Conservation (phyloP, 2,888 invertebrate species). For the Abscondita cerata region DNA sequence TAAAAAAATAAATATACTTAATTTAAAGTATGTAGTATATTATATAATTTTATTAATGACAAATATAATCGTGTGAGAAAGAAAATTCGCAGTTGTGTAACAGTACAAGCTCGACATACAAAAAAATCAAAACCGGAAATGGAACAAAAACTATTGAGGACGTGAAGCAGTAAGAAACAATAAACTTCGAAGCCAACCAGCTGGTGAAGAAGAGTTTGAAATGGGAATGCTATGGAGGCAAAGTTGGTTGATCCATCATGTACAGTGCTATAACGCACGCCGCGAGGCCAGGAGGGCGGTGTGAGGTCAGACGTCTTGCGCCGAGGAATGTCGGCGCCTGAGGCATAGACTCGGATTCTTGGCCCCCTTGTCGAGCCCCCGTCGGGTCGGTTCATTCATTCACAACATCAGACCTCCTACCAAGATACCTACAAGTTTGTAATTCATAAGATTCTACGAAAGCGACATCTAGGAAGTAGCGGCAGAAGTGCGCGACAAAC, state of each 20-base stretch:
- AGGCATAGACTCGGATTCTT: slow-evolving; percentile 64
- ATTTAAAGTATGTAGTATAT: not conserved
- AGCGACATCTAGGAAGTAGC: slow-evolving; percentile 39
- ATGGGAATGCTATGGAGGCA: slow-evolving; percentile 32
- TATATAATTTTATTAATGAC: slow-evolving; percentile 10
- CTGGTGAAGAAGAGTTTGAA: slow-evolving; percentile 36
- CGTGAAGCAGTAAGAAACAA: slow-evolving; percentile 27
- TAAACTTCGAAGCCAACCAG: slow-evolving; percentile 33
- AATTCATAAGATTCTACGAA: slow-evolving; percentile 16
- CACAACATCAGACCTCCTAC: slow-evolving; percentile 62
- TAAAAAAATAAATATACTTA: not conserved
- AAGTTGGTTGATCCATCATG: slow-evolving; percentile 21
- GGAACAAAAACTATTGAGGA: slow-evolving; percentile 33
- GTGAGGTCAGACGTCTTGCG: slow-evolving; percentile 59
- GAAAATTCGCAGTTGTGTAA: slow-evolving; percentile 33
- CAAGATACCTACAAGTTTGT: slow-evolving; percentile 57
- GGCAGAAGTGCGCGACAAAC: not conserved
- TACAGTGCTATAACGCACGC: slow-evolving; percentile 31
- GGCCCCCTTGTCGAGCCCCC: slow-evolving; percentile 57
- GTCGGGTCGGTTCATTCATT: slow-evolving; percentile 62
- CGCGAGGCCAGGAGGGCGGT: slow-evolving; percentile 37
- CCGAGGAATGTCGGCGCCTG: slow-evolving; percentile 66
- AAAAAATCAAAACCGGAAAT: slow-evolving; percentile 36
- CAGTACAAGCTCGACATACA: slow-evolving; percentile 21
- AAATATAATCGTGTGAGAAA: slow-evolving; percentile 24